phyloP scores from a whole-genome alignment of 2,888 invertebrate species.

The Ochropacha duplaris region DNA sequence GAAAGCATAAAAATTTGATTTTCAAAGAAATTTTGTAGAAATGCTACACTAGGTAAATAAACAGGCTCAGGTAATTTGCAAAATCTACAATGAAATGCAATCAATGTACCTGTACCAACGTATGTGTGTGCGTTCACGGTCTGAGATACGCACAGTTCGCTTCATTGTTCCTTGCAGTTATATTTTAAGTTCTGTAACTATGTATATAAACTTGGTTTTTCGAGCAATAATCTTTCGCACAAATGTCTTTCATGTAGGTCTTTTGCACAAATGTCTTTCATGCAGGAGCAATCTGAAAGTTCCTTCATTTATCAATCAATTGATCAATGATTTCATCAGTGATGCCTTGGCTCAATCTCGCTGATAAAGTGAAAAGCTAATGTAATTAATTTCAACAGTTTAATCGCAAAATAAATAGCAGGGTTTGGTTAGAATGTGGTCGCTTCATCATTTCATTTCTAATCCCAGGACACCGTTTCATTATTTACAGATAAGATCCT shows the following conservation, averaged over 20 bases:
- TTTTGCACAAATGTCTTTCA: too few species aligned
- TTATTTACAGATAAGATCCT: slow-evolving; percentile 29
- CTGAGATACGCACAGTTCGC: too few species aligned
- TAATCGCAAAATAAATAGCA: slow-evolving; percentile 15
- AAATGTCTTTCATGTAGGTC: too few species aligned
- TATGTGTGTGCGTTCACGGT: too few species aligned
- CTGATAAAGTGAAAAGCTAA: not conserved
- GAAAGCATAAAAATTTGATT: too few species aligned
- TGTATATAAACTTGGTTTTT: too few species aligned
- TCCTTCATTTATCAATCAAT: not conserved
- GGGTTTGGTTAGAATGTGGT: slow-evolving; percentile 9
- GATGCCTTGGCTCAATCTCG: not conserved
- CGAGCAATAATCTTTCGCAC: too few species aligned
- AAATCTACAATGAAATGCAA: not conserved
- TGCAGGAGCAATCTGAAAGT: not conserved
- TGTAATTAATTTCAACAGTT: slow-evolving; percentile 7
- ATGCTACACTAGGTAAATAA: not conserved
- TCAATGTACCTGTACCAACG: too few species aligned
- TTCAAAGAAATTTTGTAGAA: slow-evolving; percentile 23
- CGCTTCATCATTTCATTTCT: slow-evolving; percentile 28
- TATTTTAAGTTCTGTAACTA: too few species aligned
- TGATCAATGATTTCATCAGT: not conserved
- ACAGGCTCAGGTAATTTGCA: not conserved
- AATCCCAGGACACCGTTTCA: slow-evolving; percentile 30
- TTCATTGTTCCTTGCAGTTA: too few species aligned